These are phyloP conservation scores for Otus sunia DNA, from an alignment of 2,113 vertebrate species.

Conservation along the genomic window DNA sequence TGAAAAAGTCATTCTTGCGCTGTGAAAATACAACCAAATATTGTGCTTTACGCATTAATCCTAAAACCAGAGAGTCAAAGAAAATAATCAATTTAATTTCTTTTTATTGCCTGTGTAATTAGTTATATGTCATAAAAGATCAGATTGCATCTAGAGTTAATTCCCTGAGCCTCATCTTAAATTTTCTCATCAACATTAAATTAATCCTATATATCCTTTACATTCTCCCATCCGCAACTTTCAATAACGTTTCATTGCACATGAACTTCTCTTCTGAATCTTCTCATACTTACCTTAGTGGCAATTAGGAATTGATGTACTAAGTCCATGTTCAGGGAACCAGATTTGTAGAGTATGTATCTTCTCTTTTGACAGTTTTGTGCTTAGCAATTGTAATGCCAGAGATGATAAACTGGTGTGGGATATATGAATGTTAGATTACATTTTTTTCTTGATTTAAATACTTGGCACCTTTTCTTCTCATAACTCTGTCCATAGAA, in stretches of 20 bases:
- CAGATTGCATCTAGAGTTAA: conserved; percentile 48
- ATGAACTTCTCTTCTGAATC: not conserved
- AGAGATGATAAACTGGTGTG: not conserved
- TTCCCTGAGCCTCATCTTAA: conserved; percentile 12
- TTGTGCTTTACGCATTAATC: not conserved
- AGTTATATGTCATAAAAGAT: conserved; percentile 61
- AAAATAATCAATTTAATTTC: conserved; percentile 48
- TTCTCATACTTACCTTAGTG: not conserved
- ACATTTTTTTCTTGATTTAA: not conserved
- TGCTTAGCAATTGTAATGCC: not conserved
- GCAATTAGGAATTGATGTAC: not conserved
- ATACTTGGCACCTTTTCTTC: not conserved
- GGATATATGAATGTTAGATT: not conserved
- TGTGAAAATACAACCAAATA: not conserved
- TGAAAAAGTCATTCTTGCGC: not conserved
- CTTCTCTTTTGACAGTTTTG: not conserved
- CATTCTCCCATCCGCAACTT: not conserved
- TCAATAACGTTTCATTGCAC: not conserved
- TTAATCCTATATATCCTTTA: conserved; percentile 45
- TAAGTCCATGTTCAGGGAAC: not conserved
- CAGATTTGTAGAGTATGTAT: not conserved
- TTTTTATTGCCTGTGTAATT: conserved; percentile 57
- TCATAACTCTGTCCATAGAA: not conserved
- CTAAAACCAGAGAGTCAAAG: not conserved
- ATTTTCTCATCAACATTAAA: conserved; percentile 49